phyloP scores from a whole-genome alignment of 2,797 vertebrate genomes.

The Toxotes lorentzi region DNA sequence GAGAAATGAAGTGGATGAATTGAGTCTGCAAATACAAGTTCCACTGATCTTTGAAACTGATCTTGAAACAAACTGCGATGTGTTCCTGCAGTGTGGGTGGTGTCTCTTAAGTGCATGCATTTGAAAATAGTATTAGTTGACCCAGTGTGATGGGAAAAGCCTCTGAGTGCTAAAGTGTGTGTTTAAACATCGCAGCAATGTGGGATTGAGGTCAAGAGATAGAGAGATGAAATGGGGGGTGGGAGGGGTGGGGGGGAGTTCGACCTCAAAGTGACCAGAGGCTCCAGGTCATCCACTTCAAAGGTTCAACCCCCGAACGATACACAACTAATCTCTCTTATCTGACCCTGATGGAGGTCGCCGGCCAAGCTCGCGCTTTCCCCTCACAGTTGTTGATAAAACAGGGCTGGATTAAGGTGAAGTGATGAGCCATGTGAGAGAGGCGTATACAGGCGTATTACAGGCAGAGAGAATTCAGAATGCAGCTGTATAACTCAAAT shows the following conservation, averaged over 20 bases:
- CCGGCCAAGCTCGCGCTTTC: neutral
- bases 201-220: slow-evolving; percentile 63
- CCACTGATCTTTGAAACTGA: neutral
- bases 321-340: slow-evolving; percentile 56
- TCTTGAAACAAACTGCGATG: neutral
- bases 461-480: neutral
- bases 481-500: slow-evolving; percentile 26
- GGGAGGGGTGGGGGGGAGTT: slow-evolving; percentile 50
- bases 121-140: slow-evolving; percentile 48
- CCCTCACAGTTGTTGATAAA: slow-evolving; percentile 1
- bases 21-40: neutral
- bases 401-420: slow-evolving; percentile 39
- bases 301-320: slow-evolving; percentile 51
- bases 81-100: neutral
- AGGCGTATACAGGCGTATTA: slow-evolving; percentile 26
- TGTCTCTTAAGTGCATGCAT: slow-evolving; percentile 52
- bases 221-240: slow-evolving; percentile 4
- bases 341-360: slow-evolving; percentile 50
- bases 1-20: neutral
- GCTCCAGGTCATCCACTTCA: slow-evolving; percentile 57
- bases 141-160: slow-evolving; percentile 48
- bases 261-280: slow-evolving; percentile 52
- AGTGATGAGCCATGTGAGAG: slow-evolving; percentile 31
- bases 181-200: slow-evolving; percentile 63
- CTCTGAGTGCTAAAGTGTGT: slow-evolving; percentile 55